A percentile compares a stretch with the other conserved stretches of the same genome.
These are phyloP conservation scores for Cordylochernes scorpioides DNA, from an alignment of 2,888 invertebrate species.

Conservation along the genomic window DNA sequence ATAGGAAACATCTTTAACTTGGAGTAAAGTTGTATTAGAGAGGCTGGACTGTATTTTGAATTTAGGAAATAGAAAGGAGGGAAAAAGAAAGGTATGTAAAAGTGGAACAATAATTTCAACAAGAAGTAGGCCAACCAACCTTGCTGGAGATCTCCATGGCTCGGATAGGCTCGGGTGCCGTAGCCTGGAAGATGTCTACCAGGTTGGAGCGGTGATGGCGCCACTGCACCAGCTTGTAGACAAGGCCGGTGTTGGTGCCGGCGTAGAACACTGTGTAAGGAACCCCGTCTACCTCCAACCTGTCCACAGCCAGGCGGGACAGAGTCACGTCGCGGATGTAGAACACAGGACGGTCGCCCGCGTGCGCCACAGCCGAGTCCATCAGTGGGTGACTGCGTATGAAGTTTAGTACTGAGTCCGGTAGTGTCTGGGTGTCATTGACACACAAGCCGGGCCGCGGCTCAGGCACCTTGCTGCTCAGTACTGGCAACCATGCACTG, in stretches of 20 bases:
- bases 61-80: too few species aligned
- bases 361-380: constrained; percentile 83
- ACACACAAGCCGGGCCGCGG: constrained; percentile 82
- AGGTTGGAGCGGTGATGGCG: constrained; percentile 58
- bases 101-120: constrained; percentile 1
- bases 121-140: constrained; percentile 6
- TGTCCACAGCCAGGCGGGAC: constrained; percentile 68
- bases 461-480: constrained; percentile 50
- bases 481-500: constrained; percentile 79
- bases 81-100: background rate
- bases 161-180: constrained; percentile 50
- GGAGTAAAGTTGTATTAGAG: too few species aligned
- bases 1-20: background rate
- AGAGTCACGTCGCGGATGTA: constrained; percentile 74
- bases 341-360: constrained; percentile 73
- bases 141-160: constrained; percentile 62
- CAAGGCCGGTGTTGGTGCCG: constrained; percentile 65
- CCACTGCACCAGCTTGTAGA: constrained; percentile 84
- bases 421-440: constrained; percentile 67
- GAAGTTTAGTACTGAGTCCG: constrained; percentile 63
- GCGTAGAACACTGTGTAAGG: constrained; percentile 75
- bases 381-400: constrained; percentile 88
- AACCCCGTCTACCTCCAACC: constrained; percentile 42
- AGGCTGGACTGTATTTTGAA: too few species aligned
- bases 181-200: constrained; percentile 70